phyloP scores from a whole-genome alignment of 2,888 invertebrate species.

The Drosophila rellima region DNA sequence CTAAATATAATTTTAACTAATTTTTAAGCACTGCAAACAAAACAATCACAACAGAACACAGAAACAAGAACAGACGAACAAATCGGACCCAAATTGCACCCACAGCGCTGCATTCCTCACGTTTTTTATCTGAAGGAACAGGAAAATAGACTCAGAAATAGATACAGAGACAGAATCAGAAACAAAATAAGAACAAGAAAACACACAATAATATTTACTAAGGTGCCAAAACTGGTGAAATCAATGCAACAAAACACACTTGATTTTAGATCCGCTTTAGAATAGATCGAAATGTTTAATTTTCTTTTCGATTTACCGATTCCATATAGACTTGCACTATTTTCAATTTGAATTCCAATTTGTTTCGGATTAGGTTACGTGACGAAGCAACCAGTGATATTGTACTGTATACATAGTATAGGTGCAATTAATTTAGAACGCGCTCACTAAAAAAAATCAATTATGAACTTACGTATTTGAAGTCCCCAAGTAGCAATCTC shows the following conservation, averaged over 20 bases:
- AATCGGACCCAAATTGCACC: constrained; percentile 60
- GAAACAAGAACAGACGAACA: constrained; percentile 35
- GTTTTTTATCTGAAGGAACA: constrained; percentile 53
- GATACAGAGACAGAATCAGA: constrained; percentile 22
- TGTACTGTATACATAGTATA: constrained; percentile 86
- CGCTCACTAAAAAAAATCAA: constrained; percentile 79
- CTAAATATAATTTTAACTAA: constrained; percentile 83
- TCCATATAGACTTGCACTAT: constrained; percentile 47
- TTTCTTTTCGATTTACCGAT: constrained; percentile 55
- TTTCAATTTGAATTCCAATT: constrained; percentile 68
- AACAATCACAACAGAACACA: constrained; percentile 68
- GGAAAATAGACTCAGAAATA: constrained; percentile 39
- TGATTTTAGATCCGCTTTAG: constrained; percentile 42
- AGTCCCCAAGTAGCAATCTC: constrained; percentile 32
- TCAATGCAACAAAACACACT: constrained; percentile 42
- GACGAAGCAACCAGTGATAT: constrained; percentile 86
- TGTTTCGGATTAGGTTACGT: constrained; percentile 83
- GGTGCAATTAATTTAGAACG: constrained; percentile 86
- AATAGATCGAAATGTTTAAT: constrained; percentile 43
- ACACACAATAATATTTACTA: constrained; percentile 30
- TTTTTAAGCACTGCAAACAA: constrained; percentile 79
- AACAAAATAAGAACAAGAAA: constrained; percentile 21
- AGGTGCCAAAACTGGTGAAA: constrained; percentile 69
- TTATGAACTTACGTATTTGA: constrained; percentile 53
- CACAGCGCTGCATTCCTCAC: constrained; percentile 69